Evolutionary conservation across 2,797 vertebrate species (phyloP).

Genomic region (Ataeniobius toweri): DNA sequence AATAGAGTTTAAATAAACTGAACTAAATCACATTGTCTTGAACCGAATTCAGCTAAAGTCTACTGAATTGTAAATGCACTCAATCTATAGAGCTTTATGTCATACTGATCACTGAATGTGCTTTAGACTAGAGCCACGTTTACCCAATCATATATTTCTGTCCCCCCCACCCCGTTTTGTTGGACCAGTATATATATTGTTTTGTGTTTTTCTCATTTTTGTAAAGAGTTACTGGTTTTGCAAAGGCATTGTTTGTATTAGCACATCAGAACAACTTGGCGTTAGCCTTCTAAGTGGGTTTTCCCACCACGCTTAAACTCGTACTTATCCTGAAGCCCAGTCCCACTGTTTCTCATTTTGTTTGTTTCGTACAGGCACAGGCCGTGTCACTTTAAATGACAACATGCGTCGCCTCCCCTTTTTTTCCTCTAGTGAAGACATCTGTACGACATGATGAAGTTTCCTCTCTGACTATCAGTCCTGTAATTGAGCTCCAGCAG

Average conservation of each 20-base stretch:
- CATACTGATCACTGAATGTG: no score
- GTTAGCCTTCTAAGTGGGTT: neutral
- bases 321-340: constrained; percentile 51
- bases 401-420: constrained; percentile 63
- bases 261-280: neutral
- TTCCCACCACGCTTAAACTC: neutral
- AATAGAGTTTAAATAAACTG: no score
- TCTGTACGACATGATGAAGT: constrained; percentile 86
- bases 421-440: constrained; percentile 76
- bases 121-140: no score
- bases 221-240: neutral
- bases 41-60: no score
- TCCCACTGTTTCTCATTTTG: constrained; percentile 63
- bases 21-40: no score
- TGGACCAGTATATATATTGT: neutral
- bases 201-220: neutral
- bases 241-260: neutral
- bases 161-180: no score
- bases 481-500: constrained; percentile 83
- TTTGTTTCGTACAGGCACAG: constrained; percentile 61
- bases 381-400: constrained; percentile 77
- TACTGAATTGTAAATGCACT: no score
- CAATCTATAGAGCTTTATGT: no score
- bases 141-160: no score
- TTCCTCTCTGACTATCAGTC: constrained; percentile 84